Conservation (phyloP, 2,797 vertebrate species). For the Ctenopoma multispine region DNA sequence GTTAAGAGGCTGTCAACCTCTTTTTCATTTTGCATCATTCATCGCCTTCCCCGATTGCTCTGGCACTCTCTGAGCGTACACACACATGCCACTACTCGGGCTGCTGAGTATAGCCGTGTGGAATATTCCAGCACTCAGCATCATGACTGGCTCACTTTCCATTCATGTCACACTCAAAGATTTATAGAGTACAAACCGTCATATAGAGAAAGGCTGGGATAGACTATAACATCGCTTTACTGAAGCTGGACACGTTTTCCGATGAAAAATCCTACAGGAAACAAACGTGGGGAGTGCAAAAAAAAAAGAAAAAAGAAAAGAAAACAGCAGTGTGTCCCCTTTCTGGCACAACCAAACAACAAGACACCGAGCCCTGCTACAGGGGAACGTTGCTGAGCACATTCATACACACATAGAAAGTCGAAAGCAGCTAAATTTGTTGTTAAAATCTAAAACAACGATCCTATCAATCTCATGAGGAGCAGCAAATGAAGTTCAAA, state of each 20-base stretch:
- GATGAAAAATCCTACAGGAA: not conserved
- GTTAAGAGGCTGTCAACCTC: conserved; percentile 50
- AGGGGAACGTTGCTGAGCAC: not conserved
- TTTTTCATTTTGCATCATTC: conserved; percentile 72
- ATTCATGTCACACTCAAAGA: conserved; percentile 67
- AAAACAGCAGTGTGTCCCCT: conserved; percentile 18
- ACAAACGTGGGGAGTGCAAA: not conserved
- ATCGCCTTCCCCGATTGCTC: conserved; percentile 22
- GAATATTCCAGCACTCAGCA: conserved; percentile 66
- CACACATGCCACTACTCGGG: not conserved
- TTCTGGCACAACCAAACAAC: conserved; percentile 30
- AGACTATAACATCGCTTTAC: conserved; percentile 25
- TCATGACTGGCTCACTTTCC: conserved; percentile 57
- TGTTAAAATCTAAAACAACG: not conserved
- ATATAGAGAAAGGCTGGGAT: conserved; percentile 15
- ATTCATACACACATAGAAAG: not conserved
- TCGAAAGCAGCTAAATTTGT: conserved; percentile 3
- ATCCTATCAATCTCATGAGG: not conserved
- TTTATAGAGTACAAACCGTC: conserved; percentile 59
- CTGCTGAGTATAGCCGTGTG: conserved; percentile 27
- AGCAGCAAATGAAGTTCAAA: not conserved
- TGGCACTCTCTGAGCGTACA: not conserved
- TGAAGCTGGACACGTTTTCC: not conserved
- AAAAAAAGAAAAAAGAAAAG: not conserved
- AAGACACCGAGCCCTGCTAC: conserved; percentile 6